Conservation (phyloP, 2,888 invertebrate genomes). For the Thera britannica region DNA sequence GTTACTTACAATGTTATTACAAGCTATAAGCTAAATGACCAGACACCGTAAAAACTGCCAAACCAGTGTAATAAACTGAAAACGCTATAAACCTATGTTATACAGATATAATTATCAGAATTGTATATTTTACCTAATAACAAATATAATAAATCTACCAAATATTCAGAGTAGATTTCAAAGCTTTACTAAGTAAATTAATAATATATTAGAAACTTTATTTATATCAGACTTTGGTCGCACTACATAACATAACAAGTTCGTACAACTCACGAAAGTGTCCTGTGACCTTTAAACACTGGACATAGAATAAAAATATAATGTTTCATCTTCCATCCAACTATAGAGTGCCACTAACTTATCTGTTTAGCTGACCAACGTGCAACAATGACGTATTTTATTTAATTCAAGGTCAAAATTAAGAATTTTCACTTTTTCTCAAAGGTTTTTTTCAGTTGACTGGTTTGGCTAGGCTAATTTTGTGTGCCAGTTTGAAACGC, state of each 20-base stretch:
- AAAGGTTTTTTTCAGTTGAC: too few relatives aligned
- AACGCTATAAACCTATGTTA: neutral
- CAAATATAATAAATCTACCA: neutral
- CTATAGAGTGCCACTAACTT: too few relatives aligned
- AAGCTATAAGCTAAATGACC: neutral
- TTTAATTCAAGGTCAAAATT: neutral
- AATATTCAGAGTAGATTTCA: neutral
- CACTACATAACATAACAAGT: conserved; percentile 3
- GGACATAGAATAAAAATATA: neutral
- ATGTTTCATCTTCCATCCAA: too few relatives aligned
- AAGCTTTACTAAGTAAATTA: neutral
- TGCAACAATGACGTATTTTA: neutral
- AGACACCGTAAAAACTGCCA: conserved; percentile 1
- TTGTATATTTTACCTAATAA: conserved; percentile 1
- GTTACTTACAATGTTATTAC: neutral
- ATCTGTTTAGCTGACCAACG: neutral
- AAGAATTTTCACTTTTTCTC: too few relatives aligned
- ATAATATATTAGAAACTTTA: conserved; percentile 27
- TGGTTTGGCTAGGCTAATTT: too few relatives aligned
- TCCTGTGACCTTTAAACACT: neutral
- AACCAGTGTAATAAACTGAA: conserved; percentile 8
- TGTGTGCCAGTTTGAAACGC: too few relatives aligned
- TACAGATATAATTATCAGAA: conserved; percentile 2
- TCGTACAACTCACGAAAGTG: neutral
- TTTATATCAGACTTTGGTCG: conserved; percentile 20